A percentile compares a stretch with the other conserved stretches of the same genome.
phyloP scores from a whole-genome alignment of 2,797 vertebrate species.

The Kryptopterus vitreolus region DNA sequence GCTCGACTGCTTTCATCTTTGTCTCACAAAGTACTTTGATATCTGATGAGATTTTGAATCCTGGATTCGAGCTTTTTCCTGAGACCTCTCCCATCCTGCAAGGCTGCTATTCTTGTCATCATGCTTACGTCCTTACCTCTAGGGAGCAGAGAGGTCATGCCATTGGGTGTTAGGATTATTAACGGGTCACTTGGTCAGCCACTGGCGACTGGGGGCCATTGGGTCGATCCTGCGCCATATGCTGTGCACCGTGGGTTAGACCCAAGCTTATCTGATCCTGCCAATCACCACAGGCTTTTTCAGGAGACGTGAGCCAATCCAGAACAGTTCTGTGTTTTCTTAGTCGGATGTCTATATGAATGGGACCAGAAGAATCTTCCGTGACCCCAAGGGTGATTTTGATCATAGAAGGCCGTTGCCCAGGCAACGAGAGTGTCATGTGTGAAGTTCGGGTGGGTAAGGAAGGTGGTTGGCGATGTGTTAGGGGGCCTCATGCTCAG shows the following conservation, averaged over 20 bases:
- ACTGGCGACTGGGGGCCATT: slow-evolving; percentile 78
- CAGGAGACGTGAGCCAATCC: slow-evolving; percentile 76
- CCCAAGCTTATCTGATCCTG: slow-evolving; percentile 62
- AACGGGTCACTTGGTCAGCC: slow-evolving; percentile 76
- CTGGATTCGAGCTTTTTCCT: not conserved
- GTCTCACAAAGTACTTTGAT: slow-evolving; percentile 38
- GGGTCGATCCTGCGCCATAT: slow-evolving; percentile 81
- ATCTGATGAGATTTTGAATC: slow-evolving; percentile 23
- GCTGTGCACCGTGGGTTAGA: slow-evolving; percentile 76
- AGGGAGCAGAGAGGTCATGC: slow-evolving; percentile 60
- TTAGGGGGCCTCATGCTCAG: slow-evolving; percentile 59
- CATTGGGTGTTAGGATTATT: slow-evolving; percentile 83
- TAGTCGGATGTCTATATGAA: slow-evolving; percentile 54
- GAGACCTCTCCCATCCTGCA: not conserved
- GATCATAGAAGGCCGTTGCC: slow-evolving; percentile 34
- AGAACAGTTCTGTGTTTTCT: slow-evolving; percentile 60
- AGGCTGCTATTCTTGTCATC: not conserved
- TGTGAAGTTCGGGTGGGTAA: slow-evolving; percentile 65
- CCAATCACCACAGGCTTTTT: slow-evolving; percentile 75
- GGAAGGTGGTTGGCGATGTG: not conserved
- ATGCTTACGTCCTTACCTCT: slow-evolving; percentile 26
- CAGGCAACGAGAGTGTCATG: slow-evolving; percentile 54
- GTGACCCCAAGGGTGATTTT: slow-evolving; percentile 57
- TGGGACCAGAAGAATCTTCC: slow-evolving; percentile 71
- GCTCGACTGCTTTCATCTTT: slow-evolving; percentile 45